Base-by-base conservation (phyloP, 2,113 vertebrate genomes). In the Excalfactoria chinensis region DNA sequence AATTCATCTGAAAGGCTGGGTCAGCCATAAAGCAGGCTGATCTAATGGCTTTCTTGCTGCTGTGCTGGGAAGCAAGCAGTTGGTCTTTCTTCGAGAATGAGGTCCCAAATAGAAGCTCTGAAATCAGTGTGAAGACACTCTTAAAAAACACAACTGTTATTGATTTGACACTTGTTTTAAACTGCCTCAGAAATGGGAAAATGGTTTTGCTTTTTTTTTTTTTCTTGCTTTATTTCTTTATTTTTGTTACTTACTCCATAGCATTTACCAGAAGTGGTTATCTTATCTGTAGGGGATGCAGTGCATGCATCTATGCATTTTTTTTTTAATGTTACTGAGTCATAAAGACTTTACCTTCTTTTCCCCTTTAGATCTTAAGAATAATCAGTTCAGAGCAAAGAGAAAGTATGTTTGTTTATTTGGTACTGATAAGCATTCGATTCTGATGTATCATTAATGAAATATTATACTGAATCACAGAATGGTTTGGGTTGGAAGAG, bases 261-360 rank as follows among this genome's bases (percentile, higher is more conserved):
- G 77, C 69, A 93, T 91, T 96, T 96, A 93, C 94, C 82, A 96
- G 93, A 95, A 96, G 73, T 76, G 32, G 12, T 23, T 32, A 20
- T 49, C 72, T 88, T 82, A 59, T 55, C 67, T 81, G 26, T 90
- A 68, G 87, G 25, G 72, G 3, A 53, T 84, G 59, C 46, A 66
- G 48, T 34, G 48, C 32, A 11, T 72, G 19, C 26, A 37, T 70
- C 69, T 46, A 8, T 68, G 22, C 22, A 40, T 60, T 69, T 46
- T 68, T 93, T 94, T 93, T n/a, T n/a, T n/a, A n/a, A 91, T 2
- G 0, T 85, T 93, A 70, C 21, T 86, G 58, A 35, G 73, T 63
- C 48, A 73, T 62, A 81, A 40, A 69, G 83, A 71, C 43, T 68
- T 82, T 41, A 55, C 41, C 86, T 91, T 49, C 84, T 34, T 56